Evolutionary conservation across 2,888 invertebrate species (phyloP), one percentile per base, ranked within the genome.

Genomic region (Nineta flava): DNA sequence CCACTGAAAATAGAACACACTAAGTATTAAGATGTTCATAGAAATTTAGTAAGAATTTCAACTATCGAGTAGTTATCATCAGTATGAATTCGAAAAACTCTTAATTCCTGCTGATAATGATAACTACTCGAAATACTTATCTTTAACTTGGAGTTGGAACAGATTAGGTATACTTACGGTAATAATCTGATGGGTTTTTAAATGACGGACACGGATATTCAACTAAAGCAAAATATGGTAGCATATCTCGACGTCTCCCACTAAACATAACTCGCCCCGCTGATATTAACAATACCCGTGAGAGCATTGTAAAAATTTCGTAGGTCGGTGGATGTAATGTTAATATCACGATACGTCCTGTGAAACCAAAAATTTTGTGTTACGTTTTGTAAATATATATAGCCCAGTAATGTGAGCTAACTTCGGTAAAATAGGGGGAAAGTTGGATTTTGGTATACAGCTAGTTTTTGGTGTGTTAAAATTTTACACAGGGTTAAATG

Each of bases 101-200:
- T n/a, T n/a, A n/a, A n/a, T n/a, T n/a, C n/a, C n/a, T n/a, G n/a
- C n/a, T n/a, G n/a, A n/a, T n/a, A n/a, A n/a, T n/a, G n/a, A n/a
- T n/a, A n/a, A n/a, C n/a, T n/a, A n/a, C n/a, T n/a, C n/a, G n/a
- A n/a, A n/a, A n/a, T n/a, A n/a, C n/a, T n/a, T n/a, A n/a, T n/a
- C n/a, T n/a, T n/a, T n/a, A n/a, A n/a, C n/a, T n/a, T n/a, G n/a
- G n/a, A n/a, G n/a, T n/a, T n/a, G n/a, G n/a, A n/a, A n/a, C n/a
- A n/a, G n/a, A n/a, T n/a, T n/a, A n/a, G n/a, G n/a, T 26, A 26
- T 52, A 76, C 84, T 80, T 70, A 90, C 88, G 74, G 65, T 95
- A 95, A 65, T 95, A 95, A 71, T 95, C 95, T 0, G 93, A 92
- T 47, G 94, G 94, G 64, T 95, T 95, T 68, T 95, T 95, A 66